Conservation (phyloP, 1,140 invertebrate species). For the Drosophila oshimai region DNA sequence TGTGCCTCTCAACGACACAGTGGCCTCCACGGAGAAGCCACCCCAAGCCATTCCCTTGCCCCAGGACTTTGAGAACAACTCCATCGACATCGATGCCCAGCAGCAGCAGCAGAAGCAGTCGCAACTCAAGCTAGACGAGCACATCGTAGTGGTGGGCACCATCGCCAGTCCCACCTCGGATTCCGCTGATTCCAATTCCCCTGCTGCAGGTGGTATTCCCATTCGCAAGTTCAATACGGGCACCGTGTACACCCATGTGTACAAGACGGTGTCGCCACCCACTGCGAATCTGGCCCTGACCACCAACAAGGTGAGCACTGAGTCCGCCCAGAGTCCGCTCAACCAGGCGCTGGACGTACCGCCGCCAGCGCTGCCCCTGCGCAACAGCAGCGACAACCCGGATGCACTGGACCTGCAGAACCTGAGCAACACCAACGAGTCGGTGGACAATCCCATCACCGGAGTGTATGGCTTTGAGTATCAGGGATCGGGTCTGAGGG, state of each 20-base stretch:
- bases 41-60: slow-evolving; percentile 51
- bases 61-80: slow-evolving; percentile 81
- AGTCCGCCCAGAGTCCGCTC: slow-evolving; percentile 43
- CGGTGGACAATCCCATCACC: slow-evolving; percentile 71
- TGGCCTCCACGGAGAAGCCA: slow-evolving; percentile 63
- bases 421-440: slow-evolving; percentile 69
- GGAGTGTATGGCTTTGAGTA: slow-evolving; percentile 71
- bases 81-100: slow-evolving; percentile 76
- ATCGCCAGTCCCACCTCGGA: slow-evolving; percentile 66
- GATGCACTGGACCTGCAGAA: slow-evolving; percentile 73
- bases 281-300: slow-evolving; percentile 65
- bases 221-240: slow-evolving; percentile 65
- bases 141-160: slow-evolving; percentile 61
- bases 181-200: slow-evolving; percentile 14
- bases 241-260: slow-evolving; percentile 61
- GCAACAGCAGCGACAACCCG: slow-evolving; percentile 55
- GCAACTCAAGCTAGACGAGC: slow-evolving; percentile 56
- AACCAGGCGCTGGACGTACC: slow-evolving; percentile 50
- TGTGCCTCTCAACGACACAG: slow-evolving; percentile 1
- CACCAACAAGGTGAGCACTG: slow-evolving; percentile 73
- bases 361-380: slow-evolving; percentile 33
- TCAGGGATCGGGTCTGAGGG: slow-evolving; percentile 38
- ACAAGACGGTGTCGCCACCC: slow-evolving; percentile 75
- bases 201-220: slow-evolving; percentile 24
- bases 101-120: slow-evolving; percentile 44